Evolutionary conservation across 2,888 invertebrate genomes (phyloP).

Genomic region (Cephus pygmeus): DNA sequence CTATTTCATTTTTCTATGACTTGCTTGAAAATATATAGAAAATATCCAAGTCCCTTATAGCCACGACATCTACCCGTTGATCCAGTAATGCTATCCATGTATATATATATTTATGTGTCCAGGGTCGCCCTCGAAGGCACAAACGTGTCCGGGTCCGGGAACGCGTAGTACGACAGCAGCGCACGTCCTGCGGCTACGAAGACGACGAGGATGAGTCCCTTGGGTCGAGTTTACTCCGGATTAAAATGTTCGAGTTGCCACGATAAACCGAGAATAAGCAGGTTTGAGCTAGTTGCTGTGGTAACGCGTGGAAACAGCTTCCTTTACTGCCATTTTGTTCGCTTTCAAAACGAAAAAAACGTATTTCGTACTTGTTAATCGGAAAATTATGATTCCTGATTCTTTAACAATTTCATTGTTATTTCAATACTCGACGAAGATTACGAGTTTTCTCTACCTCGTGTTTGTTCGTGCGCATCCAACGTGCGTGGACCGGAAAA

Average conservation of each 20-base stretch:
- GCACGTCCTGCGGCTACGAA: not conserved
- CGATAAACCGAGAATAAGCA: slow-evolving; percentile 2
- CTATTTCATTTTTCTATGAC: not conserved
- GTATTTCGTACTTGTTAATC: not conserved
- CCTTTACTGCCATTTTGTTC: not conserved
- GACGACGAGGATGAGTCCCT: not conserved
- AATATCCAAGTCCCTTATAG: not conserved
- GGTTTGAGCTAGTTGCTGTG: not conserved
- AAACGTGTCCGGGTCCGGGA: not conserved
- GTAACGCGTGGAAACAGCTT: not conserved
- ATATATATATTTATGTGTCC: not conserved
- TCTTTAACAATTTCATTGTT: not conserved
- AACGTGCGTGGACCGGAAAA: not conserved
- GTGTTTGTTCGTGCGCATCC: not conserved
- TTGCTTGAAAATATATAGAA: not conserved
- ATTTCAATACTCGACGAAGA: not conserved
- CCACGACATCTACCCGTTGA: not conserved
- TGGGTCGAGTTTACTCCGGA: not conserved
- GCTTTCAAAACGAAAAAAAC: not conserved
- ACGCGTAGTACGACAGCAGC: not conserved
- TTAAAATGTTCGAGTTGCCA: slow-evolving; percentile 4
- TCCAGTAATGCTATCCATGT: not conserved
- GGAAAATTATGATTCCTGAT: not conserved
- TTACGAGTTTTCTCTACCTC: not conserved
- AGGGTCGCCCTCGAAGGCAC: not conserved